Evolutionary conservation across 1,140 invertebrate species (phyloP).

Genomic region (Leguminivora glycinivorella): DNA sequence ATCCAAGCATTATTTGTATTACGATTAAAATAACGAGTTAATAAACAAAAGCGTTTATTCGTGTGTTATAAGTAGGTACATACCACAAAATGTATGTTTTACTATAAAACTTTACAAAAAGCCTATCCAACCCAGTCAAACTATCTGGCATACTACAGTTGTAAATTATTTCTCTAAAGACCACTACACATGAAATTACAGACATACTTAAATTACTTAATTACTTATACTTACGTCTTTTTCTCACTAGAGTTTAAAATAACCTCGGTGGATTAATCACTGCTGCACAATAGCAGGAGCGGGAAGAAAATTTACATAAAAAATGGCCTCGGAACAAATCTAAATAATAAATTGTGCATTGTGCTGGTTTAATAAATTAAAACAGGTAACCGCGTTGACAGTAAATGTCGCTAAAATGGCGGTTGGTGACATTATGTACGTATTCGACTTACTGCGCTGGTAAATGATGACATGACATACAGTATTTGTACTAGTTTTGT

Average conservation of each 20-base stretch:
- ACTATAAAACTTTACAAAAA: no score
- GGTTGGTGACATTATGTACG: no score
- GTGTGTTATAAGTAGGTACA: no score
- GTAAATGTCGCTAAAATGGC: background rate
- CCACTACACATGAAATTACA: background rate
- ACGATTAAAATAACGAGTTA: no score
- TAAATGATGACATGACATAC: no score
- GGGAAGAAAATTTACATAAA: constrained; percentile 64
- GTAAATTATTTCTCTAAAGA: background rate
- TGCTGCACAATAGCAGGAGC: constrained; percentile 34
- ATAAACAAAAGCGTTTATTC: no score
- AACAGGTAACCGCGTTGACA: background rate
- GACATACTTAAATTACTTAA: background rate
- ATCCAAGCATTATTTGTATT: no score
- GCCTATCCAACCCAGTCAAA: background rate
- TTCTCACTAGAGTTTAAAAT: background rate
- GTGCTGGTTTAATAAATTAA: background rate
- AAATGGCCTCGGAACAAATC: constrained; percentile 59
- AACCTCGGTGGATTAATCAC: constrained; percentile 38
- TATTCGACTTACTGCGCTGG: no score
- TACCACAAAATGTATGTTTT: no score
- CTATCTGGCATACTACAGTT: no score
- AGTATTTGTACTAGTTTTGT: no score
- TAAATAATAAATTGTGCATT: constrained; percentile 71
- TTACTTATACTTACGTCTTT: background rate